These are phyloP conservation scores for Sarcophaga peregrina DNA, from an alignment of 1,140 invertebrate species.

Conservation along the genomic window DNA sequence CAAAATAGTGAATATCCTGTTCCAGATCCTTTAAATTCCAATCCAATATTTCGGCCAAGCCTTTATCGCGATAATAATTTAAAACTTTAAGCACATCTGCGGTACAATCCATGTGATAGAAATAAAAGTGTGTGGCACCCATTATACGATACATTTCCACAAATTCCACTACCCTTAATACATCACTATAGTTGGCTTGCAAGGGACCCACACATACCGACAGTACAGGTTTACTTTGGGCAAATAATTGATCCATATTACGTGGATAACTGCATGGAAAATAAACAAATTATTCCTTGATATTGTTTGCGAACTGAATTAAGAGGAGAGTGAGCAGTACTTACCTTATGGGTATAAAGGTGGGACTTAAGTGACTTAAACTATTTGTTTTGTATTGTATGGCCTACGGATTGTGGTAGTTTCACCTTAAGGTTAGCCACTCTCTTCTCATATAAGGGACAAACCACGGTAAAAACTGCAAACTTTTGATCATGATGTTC, in stretches of 20 bases:
- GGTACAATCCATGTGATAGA: slow-evolving; percentile 74
- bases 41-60: slow-evolving; percentile 69
- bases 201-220: slow-evolving; percentile 76
- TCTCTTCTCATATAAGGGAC: slow-evolving; percentile 52
- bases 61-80: slow-evolving; percentile 67
- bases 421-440: slow-evolving; percentile 37
- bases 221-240: slow-evolving; percentile 58
- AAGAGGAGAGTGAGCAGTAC: not conserved
- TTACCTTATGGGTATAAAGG: slow-evolving; percentile 59
- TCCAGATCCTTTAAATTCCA: slow-evolving; percentile 70
- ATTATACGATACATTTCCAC: slow-evolving; percentile 75
- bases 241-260: slow-evolving; percentile 56
- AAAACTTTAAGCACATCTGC: slow-evolving; percentile 68
- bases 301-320: not conserved
- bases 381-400: slow-evolving; percentile 57
- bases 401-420: slow-evolving; percentile 57
- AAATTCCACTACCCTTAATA: slow-evolving; percentile 73
- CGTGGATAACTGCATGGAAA: slow-evolving; percentile 54
- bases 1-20: slow-evolving; percentile 70
- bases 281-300: not conserved
- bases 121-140: slow-evolving; percentile 74
- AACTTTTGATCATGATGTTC: slow-evolving; percentile 61
- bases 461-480: slow-evolving; percentile 61
- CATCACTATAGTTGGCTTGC: slow-evolving; percentile 72
- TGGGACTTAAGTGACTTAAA: slow-evolving; percentile 57